phyloP scores from a whole-genome alignment of 2,888 invertebrate genomes.

The Trisateles emortualis region DNA sequence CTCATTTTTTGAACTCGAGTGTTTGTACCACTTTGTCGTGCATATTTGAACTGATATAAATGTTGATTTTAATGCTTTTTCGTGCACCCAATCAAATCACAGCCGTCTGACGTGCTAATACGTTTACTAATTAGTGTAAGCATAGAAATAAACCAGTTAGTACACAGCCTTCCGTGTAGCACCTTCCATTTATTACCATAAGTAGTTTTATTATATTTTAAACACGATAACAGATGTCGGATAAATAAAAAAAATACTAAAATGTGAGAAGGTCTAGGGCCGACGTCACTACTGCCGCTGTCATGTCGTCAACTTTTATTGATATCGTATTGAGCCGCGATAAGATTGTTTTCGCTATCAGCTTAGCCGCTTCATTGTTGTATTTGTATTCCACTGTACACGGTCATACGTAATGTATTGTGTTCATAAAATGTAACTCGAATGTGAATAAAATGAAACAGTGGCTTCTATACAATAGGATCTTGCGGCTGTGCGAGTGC shows the following conservation, averaged over 20 bases:
- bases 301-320: constrained; percentile 61
- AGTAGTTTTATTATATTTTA: neutral
- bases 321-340: constrained; percentile 73
- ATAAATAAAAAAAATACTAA: constrained; percentile 21
- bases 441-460: constrained; percentile 61
- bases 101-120: constrained; percentile 12
- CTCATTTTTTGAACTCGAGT: too few relatives aligned
- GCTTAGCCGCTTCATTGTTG: constrained; percentile 56
- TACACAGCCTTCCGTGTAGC: neutral
- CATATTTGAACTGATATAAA: too few relatives aligned
- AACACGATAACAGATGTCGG: constrained; percentile 19
- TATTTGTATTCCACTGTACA: constrained; percentile 55
- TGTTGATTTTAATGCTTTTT: too few relatives aligned
- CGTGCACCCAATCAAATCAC: neutral
- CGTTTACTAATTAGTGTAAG: constrained; percentile 29
- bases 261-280: constrained; percentile 55
- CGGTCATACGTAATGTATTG: constrained; percentile 43
- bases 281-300: constrained; percentile 35
- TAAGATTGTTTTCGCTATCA: constrained; percentile 76
- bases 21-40: too few relatives aligned
- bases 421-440: constrained; percentile 49
- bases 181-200: neutral
- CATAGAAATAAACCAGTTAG: constrained; percentile 14
- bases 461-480: constrained; percentile 55
- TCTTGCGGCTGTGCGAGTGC: constrained; percentile 55